Evolutionary conservation across 2,888 invertebrate genomes (phyloP).

Genomic region (Dorcus parallelipipedus): DNA sequence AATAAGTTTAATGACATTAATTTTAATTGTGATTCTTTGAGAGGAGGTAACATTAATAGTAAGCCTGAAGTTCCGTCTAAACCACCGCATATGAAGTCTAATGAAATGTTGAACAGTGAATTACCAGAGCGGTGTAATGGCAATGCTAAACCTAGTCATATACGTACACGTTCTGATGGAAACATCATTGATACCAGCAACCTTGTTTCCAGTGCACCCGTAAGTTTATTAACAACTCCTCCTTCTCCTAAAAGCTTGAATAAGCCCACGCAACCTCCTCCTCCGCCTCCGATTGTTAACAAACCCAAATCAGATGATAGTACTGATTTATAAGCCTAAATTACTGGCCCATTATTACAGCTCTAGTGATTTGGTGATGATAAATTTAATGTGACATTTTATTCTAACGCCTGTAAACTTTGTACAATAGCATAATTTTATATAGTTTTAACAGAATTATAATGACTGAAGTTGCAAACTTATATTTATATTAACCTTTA

Average conservation of each 20-base stretch:
- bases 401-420: slow-evolving; percentile 13
- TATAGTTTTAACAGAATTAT: slow-evolving; percentile 7
- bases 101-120: slow-evolving; percentile 31
- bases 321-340: slow-evolving; percentile 41
- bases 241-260: slow-evolving; percentile 42
- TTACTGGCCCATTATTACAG: slow-evolving; percentile 13
- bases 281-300: slow-evolving; percentile 42
- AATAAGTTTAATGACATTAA: slow-evolving; percentile 38
- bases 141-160: slow-evolving; percentile 41
- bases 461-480: slow-evolving; percentile 12
- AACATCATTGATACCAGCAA: slow-evolving; percentile 42
- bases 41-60: slow-evolving; percentile 26
- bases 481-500: slow-evolving; percentile 5
- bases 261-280: slow-evolving; percentile 48
- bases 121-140: slow-evolving; percentile 32
- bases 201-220: slow-evolving; percentile 8
- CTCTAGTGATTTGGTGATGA: slow-evolving; percentile 30
- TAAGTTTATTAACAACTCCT: slow-evolving; percentile 32
- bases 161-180: slow-evolving; percentile 48
- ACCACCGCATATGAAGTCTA: slow-evolving; percentile 34
- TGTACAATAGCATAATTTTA: slow-evolving; percentile 11
- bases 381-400: slow-evolving; percentile 7
- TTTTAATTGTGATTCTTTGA: slow-evolving; percentile 30
- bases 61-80: slow-evolving; percentile 42
- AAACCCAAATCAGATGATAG: slow-evolving; percentile 38